A percentile compares a stretch with the other conserved stretches of the same genome.
These are phyloP conservation scores for Kradibia gibbosae DNA, from an alignment of 1,140 invertebrate genomes.

Conservation along the genomic window DNA sequence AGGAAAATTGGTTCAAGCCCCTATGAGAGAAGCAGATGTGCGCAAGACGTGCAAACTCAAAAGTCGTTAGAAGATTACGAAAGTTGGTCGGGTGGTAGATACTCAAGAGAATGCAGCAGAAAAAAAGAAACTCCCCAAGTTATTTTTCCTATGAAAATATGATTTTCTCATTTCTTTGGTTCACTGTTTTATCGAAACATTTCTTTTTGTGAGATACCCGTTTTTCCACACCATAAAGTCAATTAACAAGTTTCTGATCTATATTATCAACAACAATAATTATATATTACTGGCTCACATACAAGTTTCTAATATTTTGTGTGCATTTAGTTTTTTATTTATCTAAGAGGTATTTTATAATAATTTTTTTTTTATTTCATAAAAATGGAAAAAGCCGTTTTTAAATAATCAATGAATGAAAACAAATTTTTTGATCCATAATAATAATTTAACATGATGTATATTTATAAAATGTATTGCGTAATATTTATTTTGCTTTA, in stretches of 20 bases:
- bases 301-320: not conserved
- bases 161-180: conserved; percentile 6
- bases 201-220: not conserved
- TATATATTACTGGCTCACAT: not conserved
- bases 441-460: too few species aligned
- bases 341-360: too few species aligned
- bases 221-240: conserved; percentile 44
- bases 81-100: conserved; percentile 26
- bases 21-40: not conserved
- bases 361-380: too few species aligned
- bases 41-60: conserved; percentile 31
- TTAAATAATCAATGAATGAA: too few species aligned
- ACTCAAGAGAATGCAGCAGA: not conserved
- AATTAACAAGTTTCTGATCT: conserved; percentile 47
- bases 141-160: conserved; percentile 50
- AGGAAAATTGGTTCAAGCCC: not conserved
- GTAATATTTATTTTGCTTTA: too few species aligned
- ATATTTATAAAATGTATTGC: too few species aligned
- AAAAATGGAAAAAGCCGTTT: too few species aligned
- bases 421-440: too few species aligned
- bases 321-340: not conserved
- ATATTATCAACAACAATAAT: too few species aligned
- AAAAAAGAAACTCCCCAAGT: not conserved
- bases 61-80: conserved; percentile 44
- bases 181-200: conserved; percentile 39